Conservation (phyloP, 2,888 invertebrate species). For the Gasteruption jaculator region DNA sequence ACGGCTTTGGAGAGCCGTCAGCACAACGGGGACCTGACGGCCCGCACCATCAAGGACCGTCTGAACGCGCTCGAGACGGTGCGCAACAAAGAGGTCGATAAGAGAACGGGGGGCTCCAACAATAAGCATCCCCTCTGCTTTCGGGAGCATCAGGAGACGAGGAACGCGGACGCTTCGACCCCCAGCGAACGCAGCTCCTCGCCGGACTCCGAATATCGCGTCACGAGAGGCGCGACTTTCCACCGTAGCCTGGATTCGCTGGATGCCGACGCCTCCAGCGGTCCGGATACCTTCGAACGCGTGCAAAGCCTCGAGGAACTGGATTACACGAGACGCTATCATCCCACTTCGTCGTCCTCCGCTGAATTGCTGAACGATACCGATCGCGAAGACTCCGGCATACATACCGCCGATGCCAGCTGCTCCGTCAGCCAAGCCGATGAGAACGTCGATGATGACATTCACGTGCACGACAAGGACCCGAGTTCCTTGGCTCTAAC, state of each 20-base stretch:
- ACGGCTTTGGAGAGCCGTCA: slow-evolving; percentile 20
- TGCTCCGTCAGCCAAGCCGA: slow-evolving; percentile 71
- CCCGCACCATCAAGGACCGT: slow-evolving; percentile 52
- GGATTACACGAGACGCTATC: slow-evolving; percentile 53
- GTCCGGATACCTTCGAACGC: slow-evolving; percentile 58
- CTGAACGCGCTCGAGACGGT: slow-evolving; percentile 55
- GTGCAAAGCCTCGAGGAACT: slow-evolving; percentile 65
- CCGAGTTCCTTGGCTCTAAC: too few species aligned
- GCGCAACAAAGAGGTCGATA: slow-evolving; percentile 52
- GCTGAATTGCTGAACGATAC: slow-evolving; percentile 63
- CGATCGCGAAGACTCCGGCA: slow-evolving; percentile 74
- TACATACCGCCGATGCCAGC: slow-evolving; percentile 75
- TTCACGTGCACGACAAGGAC: slow-evolving; percentile 29
- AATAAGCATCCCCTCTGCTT: slow-evolving; percentile 39
- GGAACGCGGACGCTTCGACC: slow-evolving; percentile 37
- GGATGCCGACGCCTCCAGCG: slow-evolving; percentile 56
- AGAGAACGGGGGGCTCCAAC: slow-evolving; percentile 27
- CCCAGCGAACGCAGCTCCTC: slow-evolving; percentile 47
- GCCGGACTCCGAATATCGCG: slow-evolving; percentile 45
- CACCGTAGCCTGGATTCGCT: slow-evolving; percentile 64
- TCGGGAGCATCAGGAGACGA: slow-evolving; percentile 33
- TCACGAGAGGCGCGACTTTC: slow-evolving; percentile 47
- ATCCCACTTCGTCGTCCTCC: slow-evolving; percentile 57
- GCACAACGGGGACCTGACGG: slow-evolving; percentile 31
- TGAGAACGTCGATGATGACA: slow-evolving; percentile 61